Percentiles rank a stretch among this genome's conserved stretches.
Conservation (phyloP, 2,113 vertebrate species). For the Sylvia atricapilla region DNA sequence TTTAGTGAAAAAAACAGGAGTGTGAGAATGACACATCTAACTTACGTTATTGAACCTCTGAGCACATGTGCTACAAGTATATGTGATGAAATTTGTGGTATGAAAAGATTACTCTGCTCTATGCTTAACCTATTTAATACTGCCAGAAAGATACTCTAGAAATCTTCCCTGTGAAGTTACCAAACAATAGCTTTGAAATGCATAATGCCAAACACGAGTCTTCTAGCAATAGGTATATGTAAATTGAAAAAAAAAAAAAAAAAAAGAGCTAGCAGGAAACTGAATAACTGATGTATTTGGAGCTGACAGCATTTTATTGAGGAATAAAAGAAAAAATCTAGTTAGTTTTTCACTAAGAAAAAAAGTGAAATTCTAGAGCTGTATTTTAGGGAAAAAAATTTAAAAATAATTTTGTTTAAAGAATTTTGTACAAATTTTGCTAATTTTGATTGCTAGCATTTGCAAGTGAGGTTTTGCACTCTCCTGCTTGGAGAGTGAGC, state of each 20-base stretch:
- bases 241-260: not conserved
- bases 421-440: not conserved
- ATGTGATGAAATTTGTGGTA: not conserved
- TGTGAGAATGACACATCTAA: not conserved
- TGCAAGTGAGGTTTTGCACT: not conserved
- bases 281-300: not conserved
- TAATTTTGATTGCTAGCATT: not conserved
- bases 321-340: not conserved
- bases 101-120: not conserved
- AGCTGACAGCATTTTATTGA: not conserved
- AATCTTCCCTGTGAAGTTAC: not conserved
- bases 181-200: not conserved
- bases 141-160: not conserved
- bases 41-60: not conserved
- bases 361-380: not conserved
- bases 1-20: not conserved
- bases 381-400: not conserved
- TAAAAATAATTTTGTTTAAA: not conserved
- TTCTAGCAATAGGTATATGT: not conserved
- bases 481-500: not conserved
- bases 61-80: not conserved
- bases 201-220: not conserved
- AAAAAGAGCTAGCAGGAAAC: not conserved
- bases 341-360: not conserved
- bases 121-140: not conserved